Percentiles rank a stretch among this genome's conserved stretches.
Evolutionary conservation across 2,113 vertebrate genomes (phyloP).

Genomic region (Diadophis punctatus): DNA sequence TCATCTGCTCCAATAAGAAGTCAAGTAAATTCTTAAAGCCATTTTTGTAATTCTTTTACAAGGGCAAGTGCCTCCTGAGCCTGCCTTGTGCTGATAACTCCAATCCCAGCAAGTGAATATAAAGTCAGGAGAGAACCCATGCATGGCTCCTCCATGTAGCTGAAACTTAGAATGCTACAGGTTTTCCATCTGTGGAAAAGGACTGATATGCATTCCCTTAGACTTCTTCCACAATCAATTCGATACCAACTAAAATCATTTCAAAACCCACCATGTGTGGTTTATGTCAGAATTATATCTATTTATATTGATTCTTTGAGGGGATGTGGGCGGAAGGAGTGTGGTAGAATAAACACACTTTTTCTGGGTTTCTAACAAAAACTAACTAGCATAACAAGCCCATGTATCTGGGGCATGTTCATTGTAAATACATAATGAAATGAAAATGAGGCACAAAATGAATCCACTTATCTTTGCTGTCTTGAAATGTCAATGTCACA

Average conservation of each 20-base stretch:
- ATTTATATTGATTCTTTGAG: background rate
- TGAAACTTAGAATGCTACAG: background rate
- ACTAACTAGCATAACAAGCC: background rate
- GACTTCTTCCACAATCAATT: background rate
- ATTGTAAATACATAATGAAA: conserved; percentile 13
- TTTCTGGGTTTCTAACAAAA: background rate
- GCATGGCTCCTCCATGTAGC: background rate
- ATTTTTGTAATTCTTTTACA: background rate
- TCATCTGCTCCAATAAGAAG: background rate
- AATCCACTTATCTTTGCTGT: conserved; percentile 21
- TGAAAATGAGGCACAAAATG: conserved; percentile 5
- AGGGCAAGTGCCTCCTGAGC: background rate
- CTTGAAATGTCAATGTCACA: background rate
- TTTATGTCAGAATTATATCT: background rate
- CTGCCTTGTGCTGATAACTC: background rate
- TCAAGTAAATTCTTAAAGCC: background rate
- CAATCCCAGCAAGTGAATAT: background rate
- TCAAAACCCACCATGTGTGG: background rate
- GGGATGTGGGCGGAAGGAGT: background rate
- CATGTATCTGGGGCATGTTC: background rate
- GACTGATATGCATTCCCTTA: too few relatives aligned
- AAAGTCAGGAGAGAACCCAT: background rate
- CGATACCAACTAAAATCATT: background rate
- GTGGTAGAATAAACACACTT: background rate
- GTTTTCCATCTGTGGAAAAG: background rate